These are phyloP conservation scores for Perccottus glenii DNA, from an alignment of 2,113 vertebrate genomes.

Conservation along the genomic window DNA sequence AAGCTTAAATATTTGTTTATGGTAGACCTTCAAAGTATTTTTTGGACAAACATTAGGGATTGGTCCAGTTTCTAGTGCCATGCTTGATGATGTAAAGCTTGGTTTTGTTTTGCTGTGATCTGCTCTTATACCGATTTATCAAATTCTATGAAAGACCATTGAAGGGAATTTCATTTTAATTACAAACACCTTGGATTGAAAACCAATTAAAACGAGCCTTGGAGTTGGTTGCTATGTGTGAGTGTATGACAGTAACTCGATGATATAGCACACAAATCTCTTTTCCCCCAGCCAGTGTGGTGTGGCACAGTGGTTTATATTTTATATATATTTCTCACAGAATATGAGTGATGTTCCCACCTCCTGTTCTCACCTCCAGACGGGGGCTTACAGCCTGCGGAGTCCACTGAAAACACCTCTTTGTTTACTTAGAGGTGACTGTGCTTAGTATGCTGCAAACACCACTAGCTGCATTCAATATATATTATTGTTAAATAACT, in stretches of 20 bases:
- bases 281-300: conserved; percentile 9
- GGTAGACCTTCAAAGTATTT: conserved; percentile 49
- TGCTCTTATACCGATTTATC: conserved; percentile 16
- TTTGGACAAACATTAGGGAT: conserved; percentile 27
- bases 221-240: conserved; percentile 11
- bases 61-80: conserved; percentile 24
- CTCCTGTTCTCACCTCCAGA: conserved; percentile 44
- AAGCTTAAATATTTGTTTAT: conserved; percentile 9
- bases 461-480: conserved; percentile 12
- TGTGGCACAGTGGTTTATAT: not conserved
- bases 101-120: conserved; percentile 40
- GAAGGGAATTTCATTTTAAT: conserved; percentile 39
- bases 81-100: conserved; percentile 20
- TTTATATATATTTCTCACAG: conserved; percentile 3
- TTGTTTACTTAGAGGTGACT: conserved; percentile 31
- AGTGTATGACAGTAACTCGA: conserved; percentile 34
- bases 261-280: not conserved
- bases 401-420: conserved; percentile 23
- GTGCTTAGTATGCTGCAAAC: conserved; percentile 30
- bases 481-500: not conserved
- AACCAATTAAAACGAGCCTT: conserved; percentile 10
- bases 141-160: conserved; percentile 31
- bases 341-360: conserved; percentile 37
- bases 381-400: conserved; percentile 14
- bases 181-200: conserved; percentile 9